Evolutionary conservation across 1,140 invertebrate species (phyloP).

Genomic region (Pentalonia nigronervosa): DNA sequence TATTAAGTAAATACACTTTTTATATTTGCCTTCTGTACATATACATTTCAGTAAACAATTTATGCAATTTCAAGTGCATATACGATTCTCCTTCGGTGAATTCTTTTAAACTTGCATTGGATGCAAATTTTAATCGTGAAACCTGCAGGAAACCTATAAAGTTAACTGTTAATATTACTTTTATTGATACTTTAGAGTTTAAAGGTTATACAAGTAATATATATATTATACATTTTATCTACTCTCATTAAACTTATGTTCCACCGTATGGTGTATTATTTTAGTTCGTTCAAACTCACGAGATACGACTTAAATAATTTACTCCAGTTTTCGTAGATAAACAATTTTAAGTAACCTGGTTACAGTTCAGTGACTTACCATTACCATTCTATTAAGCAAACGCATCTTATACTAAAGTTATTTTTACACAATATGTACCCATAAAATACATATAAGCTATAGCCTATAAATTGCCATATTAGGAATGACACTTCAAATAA

Average conservation of each 20-base stretch:
- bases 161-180: neutral
- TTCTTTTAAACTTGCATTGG: neutral
- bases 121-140: constrained; percentile 8
- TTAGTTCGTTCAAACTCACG: neutral
- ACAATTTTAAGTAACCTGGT: neutral
- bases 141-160: neutral
- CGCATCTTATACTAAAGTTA: neutral
- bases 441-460: no score
- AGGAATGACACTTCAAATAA: neutral
- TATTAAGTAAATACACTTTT: neutral
- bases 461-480: neutral
- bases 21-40: neutral
- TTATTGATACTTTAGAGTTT: neutral
- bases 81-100: neutral
- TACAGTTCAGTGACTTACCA: neutral
- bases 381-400: neutral
- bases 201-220: neutral
- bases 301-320: neutral
- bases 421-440: neutral
- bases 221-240: neutral
- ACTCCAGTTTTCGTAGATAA: neutral
- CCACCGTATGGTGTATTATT: neutral
- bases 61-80: neutral
- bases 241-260: neutral
- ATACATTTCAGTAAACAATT: neutral